A percentile compares a stretch with the other conserved stretches of the same genome.
Conservation (phyloP, 1,140 invertebrate species). For the Coelopa frigida region DNA sequence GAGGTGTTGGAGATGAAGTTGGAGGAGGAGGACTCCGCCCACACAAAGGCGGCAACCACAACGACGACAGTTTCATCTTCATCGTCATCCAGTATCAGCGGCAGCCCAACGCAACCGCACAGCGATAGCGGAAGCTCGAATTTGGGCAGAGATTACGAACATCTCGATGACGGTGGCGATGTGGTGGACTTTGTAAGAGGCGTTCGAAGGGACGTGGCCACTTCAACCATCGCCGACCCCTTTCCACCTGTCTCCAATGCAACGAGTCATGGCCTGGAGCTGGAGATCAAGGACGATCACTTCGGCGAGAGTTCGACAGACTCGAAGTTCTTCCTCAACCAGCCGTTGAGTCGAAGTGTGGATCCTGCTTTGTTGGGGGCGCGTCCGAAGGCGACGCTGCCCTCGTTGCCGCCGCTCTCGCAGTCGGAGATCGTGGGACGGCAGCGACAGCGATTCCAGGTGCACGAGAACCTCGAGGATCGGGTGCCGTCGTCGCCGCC, state of each 20-base stretch:
- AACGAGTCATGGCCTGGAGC: neutral
- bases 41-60: neutral
- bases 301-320: conserved; percentile 42
- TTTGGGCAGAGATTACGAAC: conserved; percentile 15
- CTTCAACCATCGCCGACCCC: neutral
- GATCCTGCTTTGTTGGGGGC: conserved; percentile 27
- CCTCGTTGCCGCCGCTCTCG: conserved; percentile 16
- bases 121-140: conserved; percentile 22
- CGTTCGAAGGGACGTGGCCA: neutral
- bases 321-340: conserved; percentile 27
- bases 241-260: no score
- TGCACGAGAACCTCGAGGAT: conserved; percentile 27
- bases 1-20: conserved; percentile 21
- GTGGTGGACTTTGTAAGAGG: conserved; percentile 7
- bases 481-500: conserved; percentile 25
- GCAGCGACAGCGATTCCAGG: neutral
- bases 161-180: conserved; percentile 12
- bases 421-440: conserved; percentile 33
- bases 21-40: neutral
- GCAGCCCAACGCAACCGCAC: conserved; percentile 20
- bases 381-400: neutral
- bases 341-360: conserved; percentile 30
- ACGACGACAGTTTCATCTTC: no score
- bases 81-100: conserved; percentile 17
- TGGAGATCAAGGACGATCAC: conserved; percentile 43